Evolutionary conservation across 1,140 invertebrate genomes (phyloP).

Genomic region (Microplitis demolitor): DNA sequence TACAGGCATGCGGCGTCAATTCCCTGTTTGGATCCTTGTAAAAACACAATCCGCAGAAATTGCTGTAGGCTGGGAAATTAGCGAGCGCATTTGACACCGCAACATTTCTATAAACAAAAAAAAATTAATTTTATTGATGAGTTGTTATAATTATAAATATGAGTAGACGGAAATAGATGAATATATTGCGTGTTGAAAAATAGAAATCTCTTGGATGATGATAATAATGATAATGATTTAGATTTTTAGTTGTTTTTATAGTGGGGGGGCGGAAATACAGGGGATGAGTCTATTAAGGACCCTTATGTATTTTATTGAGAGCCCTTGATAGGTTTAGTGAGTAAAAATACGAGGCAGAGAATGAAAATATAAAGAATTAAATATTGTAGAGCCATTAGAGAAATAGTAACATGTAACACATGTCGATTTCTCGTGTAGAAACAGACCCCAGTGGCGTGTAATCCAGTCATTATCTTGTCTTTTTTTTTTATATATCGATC

Average conservation of each 20-base stretch:
- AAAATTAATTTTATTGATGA: conserved; percentile 12
- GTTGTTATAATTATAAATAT: conserved; percentile 3
- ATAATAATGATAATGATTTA: too few species aligned
- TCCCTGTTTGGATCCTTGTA: conserved; percentile 44
- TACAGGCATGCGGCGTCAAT: conserved; percentile 36
- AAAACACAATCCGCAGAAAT: conserved; percentile 47
- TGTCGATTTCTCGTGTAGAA: conserved; percentile 42
- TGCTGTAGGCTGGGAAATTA: conserved; percentile 42
- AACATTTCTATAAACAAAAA: conserved; percentile 44
- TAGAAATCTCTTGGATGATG: too few species aligned
- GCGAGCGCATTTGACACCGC: conserved; percentile 47
- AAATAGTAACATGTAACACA: conserved; percentile 31
- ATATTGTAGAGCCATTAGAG: conserved; percentile 31
- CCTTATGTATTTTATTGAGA: too few species aligned
- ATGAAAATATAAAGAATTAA: conserved; percentile 37
- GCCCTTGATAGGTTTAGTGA: conserved; percentile 15
- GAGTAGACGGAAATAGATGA: not conserved
- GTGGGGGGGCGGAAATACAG: not conserved
- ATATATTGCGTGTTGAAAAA: not conserved
- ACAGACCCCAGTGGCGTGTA: conserved; percentile 10
- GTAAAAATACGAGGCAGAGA: conserved; percentile 36
- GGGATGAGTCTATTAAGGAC: conserved; percentile 21
- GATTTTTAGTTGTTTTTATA: too few species aligned
- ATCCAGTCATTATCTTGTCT: conserved; percentile 44
- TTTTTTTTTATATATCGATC: conserved; percentile 36